Conservation (phyloP, 2,797 vertebrate species). For the Acestrorhynchus altus region DNA sequence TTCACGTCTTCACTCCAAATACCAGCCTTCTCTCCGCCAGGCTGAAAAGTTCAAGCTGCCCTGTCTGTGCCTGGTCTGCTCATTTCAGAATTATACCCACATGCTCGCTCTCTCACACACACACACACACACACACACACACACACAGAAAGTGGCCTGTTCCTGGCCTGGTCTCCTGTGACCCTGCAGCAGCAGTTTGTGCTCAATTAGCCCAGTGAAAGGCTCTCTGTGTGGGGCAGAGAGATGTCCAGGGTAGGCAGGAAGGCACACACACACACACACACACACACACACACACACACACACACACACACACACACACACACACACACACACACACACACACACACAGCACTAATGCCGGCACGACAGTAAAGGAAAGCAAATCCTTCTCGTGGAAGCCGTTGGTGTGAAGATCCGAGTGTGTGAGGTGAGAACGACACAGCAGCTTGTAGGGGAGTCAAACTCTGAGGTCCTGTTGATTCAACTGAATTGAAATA, state of each 20-base stretch:
- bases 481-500: too few species aligned
- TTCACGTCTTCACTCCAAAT: neutral
- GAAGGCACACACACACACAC: neutral
- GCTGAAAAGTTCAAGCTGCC: conserved; percentile 19
- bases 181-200: conserved; percentile 38
- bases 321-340: neutral
- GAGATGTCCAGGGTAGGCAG: neutral
- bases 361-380: neutral
- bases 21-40: neutral
- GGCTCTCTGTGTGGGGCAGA: conserved; percentile 49
- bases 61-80: neutral
- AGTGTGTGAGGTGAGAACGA: neutral
- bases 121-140: conserved; percentile 8
- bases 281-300: neutral
- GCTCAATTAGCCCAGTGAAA: conserved; percentile 51
- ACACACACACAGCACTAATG: neutral
- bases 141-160: conserved; percentile 47
- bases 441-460: too few species aligned
- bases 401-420: neutral
- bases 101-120: conserved; percentile 4
- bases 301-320: too few species aligned
- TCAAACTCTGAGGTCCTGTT: neutral
- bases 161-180: conserved; percentile 44
- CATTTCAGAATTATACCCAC: conserved; percentile 10
- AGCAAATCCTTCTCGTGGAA: neutral